phyloP scores from a whole-genome alignment of 2,888 invertebrate species.

The Conomelus anceps region DNA sequence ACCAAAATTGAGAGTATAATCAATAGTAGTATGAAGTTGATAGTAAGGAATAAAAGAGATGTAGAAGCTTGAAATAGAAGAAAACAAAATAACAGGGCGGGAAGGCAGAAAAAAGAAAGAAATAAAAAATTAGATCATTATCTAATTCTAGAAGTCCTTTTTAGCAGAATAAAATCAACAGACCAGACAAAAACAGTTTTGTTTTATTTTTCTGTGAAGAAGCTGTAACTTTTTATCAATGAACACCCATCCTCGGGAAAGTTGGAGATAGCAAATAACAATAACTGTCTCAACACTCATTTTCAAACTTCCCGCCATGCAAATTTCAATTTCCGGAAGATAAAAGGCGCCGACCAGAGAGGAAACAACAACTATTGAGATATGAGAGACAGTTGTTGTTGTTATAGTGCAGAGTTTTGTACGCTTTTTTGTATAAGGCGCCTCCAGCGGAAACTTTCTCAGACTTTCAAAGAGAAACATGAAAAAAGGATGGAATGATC shows the following conservation, averaged over 20 bases:
- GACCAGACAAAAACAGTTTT: background rate
- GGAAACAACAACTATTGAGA: background rate
- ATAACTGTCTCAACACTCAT: background rate
- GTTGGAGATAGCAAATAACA: background rate
- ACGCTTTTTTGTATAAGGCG: no score
- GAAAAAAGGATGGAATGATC: no score
- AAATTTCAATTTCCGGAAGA: background rate
- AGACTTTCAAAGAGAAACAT: no score
- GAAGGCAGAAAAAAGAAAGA: no score
- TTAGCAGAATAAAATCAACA: background rate
- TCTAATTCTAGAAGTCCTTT: background rate
- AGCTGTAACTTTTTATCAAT: background rate
- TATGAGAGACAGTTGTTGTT: background rate
- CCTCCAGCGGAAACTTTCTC: no score
- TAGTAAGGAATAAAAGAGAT: no score
- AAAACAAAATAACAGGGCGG: no score
- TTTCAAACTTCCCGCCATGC: background rate
- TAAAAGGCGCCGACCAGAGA: background rate
- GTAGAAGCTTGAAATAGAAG: no score
- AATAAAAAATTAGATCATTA: background rate
- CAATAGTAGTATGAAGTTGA: no score
- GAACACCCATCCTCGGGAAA: background rate
- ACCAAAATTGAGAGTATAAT: no score
- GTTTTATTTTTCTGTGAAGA: background rate
- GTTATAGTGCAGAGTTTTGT: background rate